phyloP scores from a whole-genome alignment of 2,888 invertebrate genomes.

The Caenorhabditis afra region DNA sequence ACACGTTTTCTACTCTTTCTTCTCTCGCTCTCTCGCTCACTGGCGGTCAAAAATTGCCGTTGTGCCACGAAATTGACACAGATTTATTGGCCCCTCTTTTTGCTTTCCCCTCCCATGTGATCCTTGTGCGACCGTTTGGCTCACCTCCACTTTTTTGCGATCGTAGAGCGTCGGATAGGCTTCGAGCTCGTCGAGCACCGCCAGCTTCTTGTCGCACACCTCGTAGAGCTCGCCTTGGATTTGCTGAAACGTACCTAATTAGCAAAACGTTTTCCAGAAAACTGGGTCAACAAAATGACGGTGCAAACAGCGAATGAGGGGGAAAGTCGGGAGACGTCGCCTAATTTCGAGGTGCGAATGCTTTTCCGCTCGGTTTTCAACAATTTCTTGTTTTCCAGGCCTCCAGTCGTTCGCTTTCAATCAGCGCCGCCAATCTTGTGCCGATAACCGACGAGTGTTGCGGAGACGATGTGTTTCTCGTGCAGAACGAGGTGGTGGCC shows the following conservation, averaged over 20 bases:
- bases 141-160: constrained; percentile 62
- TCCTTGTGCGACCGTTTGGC: constrained; percentile 5
- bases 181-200: constrained; percentile 73
- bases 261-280: too few species aligned
- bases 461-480: constrained; percentile 33
- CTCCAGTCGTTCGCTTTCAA: constrained; percentile 28
- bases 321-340: constrained; percentile 2
- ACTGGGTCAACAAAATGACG: too few species aligned
- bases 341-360: too few species aligned
- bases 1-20: constrained; percentile 29
- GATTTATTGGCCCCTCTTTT: constrained; percentile 9
- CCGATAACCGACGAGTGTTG: constrained; percentile 49
- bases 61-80: constrained; percentile 3
- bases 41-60: neutral
- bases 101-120: neutral
- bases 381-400: too few species aligned
- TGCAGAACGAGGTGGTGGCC: constrained; percentile 12
- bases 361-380: too few species aligned
- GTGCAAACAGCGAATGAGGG: constrained; percentile 30
- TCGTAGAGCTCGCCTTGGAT: constrained; percentile 75
- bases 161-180: constrained; percentile 74
- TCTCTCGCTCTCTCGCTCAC: constrained; percentile 6
- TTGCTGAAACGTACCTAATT: constrained; percentile 54
- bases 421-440: constrained; percentile 32
- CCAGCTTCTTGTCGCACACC: constrained; percentile 71